Conservation (phyloP, 2,113 vertebrate species). For the Zapus hudsonius region DNA sequence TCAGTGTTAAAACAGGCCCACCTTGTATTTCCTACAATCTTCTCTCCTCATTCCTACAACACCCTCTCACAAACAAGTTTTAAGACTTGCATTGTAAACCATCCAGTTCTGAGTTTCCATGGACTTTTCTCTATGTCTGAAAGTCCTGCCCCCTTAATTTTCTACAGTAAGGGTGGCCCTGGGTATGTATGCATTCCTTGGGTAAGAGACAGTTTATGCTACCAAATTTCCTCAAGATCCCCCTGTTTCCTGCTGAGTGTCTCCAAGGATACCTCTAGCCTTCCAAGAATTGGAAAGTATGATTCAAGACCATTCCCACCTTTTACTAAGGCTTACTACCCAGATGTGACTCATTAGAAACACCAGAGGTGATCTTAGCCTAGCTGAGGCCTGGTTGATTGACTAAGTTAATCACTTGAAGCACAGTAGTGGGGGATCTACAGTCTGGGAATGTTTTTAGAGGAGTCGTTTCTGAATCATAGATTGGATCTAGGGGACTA, state of each 20-base stretch:
- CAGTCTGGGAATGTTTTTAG: slow-evolving; percentile 73
- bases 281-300: neutral
- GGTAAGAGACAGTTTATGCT: neutral
- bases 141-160: neutral
- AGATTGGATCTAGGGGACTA: slow-evolving; percentile 70
- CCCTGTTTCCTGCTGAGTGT: neutral
- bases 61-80: neutral
- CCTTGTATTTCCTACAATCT: neutral
- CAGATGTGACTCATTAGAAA: neutral
- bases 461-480: slow-evolving; percentile 76
- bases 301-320: neutral
- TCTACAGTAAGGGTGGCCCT: neutral
- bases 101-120: neutral
- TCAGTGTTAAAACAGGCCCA: neutral
- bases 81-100: neutral
- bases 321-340: neutral
- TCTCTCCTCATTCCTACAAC: neutral
- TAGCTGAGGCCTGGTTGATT: neutral
- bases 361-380: neutral
- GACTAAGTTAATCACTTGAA: slow-evolving; percentile 78
- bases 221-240: neutral
- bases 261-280: neutral
- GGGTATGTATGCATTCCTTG: neutral
- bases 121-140: neutral
- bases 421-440: slow-evolving; percentile 76